Conservation (phyloP, 2,888 invertebrate species). For the Cecidostiba fungosa region DNA sequence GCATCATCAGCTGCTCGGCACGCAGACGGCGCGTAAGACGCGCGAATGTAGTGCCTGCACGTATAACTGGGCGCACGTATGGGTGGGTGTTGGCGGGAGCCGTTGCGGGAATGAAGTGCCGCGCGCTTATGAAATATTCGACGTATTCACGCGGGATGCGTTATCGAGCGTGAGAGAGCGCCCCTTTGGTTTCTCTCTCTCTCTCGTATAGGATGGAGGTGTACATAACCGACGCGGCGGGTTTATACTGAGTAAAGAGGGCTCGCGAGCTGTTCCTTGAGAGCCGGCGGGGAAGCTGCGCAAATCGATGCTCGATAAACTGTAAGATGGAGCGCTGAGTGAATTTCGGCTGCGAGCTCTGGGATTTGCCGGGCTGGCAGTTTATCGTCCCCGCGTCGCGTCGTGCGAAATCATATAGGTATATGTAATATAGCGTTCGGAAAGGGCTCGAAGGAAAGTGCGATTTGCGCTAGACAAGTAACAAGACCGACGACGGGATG, state of each 20-base stretch:
- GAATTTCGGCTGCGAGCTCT: not conserved
- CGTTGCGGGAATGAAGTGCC: slow-evolving; percentile 57
- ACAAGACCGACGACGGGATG: too few relatives aligned
- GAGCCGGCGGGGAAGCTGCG: not conserved
- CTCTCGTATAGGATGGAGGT: too few relatives aligned
- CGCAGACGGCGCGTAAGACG: not conserved
- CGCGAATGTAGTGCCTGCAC: not conserved
- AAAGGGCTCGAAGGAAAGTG: not conserved
- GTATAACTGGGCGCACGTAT: not conserved
- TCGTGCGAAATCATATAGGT: not conserved
- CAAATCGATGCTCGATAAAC: slow-evolving; percentile 2
- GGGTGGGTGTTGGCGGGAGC: not conserved
- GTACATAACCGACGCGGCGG: not conserved
- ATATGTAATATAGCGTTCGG: not conserved
- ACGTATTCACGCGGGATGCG: slow-evolving; percentile 66
- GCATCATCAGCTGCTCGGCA: not conserved
- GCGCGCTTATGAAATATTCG: slow-evolving; percentile 75
- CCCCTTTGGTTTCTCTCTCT: not conserved
- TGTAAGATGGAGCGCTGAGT: not conserved
- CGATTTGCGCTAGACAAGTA: not conserved
- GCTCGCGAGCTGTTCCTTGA: not conserved
- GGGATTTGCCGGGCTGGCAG: not conserved
- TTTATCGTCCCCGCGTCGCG: not conserved
- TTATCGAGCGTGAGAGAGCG: slow-evolving; percentile 26
- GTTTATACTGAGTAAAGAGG: not conserved